Evolutionary conservation across 2,797 vertebrate genomes (phyloP).

Genomic region (Coilia nasus): DNA sequence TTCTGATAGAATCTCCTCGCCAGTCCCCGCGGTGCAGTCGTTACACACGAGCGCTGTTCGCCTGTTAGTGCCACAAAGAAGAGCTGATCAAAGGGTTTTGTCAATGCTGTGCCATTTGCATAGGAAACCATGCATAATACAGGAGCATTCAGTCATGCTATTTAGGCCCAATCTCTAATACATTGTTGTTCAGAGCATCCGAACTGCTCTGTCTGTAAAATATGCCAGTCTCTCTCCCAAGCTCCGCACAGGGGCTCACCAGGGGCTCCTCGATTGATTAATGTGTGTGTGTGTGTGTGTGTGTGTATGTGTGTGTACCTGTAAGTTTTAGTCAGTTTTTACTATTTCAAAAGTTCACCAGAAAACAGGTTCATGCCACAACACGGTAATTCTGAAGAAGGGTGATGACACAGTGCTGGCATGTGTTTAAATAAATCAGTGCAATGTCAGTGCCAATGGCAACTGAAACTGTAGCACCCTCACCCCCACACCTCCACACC

Average conservation of each 20-base stretch:
- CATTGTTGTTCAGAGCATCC: slow-evolving; percentile 52
- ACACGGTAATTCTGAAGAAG: no score
- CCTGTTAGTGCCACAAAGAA: slow-evolving; percentile 54
- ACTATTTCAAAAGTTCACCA: no score
- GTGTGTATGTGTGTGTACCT: not conserved
- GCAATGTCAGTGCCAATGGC: no score
- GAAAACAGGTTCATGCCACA: no score
- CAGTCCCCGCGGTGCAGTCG: slow-evolving; percentile 51
- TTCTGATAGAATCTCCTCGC: slow-evolving; percentile 39
- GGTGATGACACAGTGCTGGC: no score
- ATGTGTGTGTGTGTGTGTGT: slow-evolving; percentile 9
- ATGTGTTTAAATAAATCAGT: no score
- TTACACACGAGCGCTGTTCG: slow-evolving; percentile 55
- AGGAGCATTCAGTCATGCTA: slow-evolving; percentile 57
- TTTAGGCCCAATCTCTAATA: slow-evolving; percentile 60
- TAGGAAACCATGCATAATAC: slow-evolving; percentile 62
- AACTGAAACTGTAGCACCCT: no score
- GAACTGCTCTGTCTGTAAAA: slow-evolving; percentile 57
- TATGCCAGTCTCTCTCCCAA: slow-evolving; percentile 43
- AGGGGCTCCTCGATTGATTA: not conserved
- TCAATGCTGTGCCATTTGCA: slow-evolving; percentile 62
- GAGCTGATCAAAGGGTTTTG: slow-evolving; percentile 67
- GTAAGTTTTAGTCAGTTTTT: no score
- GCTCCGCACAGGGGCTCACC: not conserved
- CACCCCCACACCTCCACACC: no score